phyloP scores from a whole-genome alignment of 92 coral and sea anemone genomes.

The Metridium senile region DNA sequence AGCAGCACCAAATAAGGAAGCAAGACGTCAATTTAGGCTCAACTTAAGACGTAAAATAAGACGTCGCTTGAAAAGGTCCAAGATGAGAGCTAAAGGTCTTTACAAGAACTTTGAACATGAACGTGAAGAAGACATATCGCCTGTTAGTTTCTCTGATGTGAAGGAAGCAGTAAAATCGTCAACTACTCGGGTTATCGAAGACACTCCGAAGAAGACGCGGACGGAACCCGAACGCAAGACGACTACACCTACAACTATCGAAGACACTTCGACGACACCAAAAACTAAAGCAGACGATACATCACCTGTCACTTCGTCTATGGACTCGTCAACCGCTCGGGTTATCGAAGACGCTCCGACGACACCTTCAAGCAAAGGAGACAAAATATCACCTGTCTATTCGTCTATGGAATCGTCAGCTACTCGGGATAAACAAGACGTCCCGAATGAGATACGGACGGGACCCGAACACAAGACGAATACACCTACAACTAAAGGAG shows the following conservation, averaged over 20 bases:
- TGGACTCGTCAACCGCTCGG: no score
- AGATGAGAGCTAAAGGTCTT: not conserved
- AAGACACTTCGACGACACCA: no score
- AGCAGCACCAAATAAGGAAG: not conserved
- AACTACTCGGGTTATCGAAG: not conserved
- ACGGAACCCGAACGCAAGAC: not conserved
- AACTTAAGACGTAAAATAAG: constrained; percentile 23
- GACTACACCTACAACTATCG: not conserved
- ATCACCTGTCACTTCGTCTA: not conserved
- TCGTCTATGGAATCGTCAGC: not conserved
- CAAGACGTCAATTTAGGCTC: constrained; percentile 8
- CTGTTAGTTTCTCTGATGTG: not conserved
- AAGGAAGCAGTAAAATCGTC: not conserved
- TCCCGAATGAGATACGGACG: not conserved
- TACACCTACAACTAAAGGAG: not conserved
- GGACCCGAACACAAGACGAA: not conserved
- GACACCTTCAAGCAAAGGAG: not conserved
- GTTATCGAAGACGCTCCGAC: not conserved
- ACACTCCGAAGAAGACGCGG: not conserved
- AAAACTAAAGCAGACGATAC: not conserved
- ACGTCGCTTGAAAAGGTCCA: constrained; percentile 16
- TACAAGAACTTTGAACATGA: not conserved
- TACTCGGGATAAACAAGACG: not conserved
- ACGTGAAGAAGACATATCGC: not conserved
- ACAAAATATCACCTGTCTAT: no score